Percentiles rank a stretch among this genome's conserved stretches.
Conservation (phyloP, 2,797 vertebrate species). For the Ctenopoma multispine region DNA sequence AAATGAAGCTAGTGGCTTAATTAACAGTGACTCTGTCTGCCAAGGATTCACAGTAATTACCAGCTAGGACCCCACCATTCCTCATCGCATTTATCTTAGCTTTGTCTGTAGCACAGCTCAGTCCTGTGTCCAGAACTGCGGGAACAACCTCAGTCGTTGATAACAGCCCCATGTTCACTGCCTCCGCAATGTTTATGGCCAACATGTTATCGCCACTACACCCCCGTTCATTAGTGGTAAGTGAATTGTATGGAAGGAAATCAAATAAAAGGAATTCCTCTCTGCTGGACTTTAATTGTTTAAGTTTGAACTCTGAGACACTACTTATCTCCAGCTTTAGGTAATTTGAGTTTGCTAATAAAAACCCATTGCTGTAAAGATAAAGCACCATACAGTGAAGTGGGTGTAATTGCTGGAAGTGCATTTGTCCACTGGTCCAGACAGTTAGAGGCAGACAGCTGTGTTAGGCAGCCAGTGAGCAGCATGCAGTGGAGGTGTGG, state of each 20-base stretch:
- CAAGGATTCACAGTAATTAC: constrained; percentile 81
- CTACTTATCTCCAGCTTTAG: constrained; percentile 58
- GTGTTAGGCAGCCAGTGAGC: constrained; percentile 24
- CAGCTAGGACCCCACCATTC: constrained; percentile 65
- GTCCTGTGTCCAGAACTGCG: constrained; percentile 47
- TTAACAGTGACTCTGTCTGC: constrained; percentile 75
- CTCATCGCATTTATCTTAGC: constrained; percentile 78
- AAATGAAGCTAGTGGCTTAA: constrained; percentile 77
- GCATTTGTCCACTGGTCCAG: constrained; percentile 45
- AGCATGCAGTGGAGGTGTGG: background rate
- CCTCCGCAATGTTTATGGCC: constrained; percentile 53
- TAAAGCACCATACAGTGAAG: constrained; percentile 52
- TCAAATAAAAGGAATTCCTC: constrained; percentile 64
- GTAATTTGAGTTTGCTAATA: constrained; percentile 62
- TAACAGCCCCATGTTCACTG: constrained; percentile 26
- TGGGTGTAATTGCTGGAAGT: constrained; percentile 54
- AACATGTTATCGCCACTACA: constrained; percentile 60
- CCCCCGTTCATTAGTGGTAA: constrained; percentile 50
- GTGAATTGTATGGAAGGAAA: constrained; percentile 59
- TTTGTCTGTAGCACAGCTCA: constrained; percentile 47
- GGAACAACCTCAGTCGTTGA: constrained; percentile 48
- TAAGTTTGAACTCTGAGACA: constrained; percentile 64
- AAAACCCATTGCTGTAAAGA: constrained; percentile 51
- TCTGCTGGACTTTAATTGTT: constrained; percentile 65
- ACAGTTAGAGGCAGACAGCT: constrained; percentile 26